phyloP scores from a whole-genome alignment of 2,113 vertebrate genomes.

The Naja naja region DNA sequence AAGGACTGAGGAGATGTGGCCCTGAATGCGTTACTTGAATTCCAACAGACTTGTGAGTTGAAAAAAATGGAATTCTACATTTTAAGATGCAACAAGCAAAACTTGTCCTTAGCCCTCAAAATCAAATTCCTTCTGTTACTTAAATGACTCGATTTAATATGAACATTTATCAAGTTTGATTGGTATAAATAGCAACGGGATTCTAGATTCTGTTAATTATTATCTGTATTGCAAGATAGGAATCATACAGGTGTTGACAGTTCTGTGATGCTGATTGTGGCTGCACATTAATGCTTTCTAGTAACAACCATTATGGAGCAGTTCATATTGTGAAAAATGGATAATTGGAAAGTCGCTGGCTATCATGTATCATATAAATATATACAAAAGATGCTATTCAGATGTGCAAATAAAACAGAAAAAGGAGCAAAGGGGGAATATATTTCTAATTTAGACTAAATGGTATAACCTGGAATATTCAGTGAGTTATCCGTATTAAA shows the following conservation, averaged over 20 bases:
- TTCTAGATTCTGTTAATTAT: not conserved
- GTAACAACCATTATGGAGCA: too few relatives aligned
- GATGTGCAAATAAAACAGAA: not conserved
- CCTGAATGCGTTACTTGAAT: not conserved
- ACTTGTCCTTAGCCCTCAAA: not conserved
- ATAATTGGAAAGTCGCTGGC: not conserved
- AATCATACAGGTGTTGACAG: not conserved
- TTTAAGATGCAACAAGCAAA: not conserved
- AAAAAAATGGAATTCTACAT: not conserved
- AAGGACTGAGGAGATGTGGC: not conserved
- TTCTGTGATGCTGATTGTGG: not conserved
- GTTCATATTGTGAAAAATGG: not conserved
- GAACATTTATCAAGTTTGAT: not conserved
- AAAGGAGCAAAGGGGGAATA: not conserved
- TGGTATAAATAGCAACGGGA: not conserved
- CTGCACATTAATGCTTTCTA: not conserved
- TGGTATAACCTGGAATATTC: not conserved
- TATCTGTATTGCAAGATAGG: not conserved
- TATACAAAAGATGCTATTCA: not conserved
- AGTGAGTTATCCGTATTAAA: not conserved
- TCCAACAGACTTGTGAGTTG: not conserved
- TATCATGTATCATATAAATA: not conserved
- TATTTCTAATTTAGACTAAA: not conserved
- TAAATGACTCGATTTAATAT: not conserved
- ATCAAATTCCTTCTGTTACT: not conserved